Evolutionary conservation across 2,888 invertebrate species (phyloP).

Genomic region (Ecdyonurus torrentis): DNA sequence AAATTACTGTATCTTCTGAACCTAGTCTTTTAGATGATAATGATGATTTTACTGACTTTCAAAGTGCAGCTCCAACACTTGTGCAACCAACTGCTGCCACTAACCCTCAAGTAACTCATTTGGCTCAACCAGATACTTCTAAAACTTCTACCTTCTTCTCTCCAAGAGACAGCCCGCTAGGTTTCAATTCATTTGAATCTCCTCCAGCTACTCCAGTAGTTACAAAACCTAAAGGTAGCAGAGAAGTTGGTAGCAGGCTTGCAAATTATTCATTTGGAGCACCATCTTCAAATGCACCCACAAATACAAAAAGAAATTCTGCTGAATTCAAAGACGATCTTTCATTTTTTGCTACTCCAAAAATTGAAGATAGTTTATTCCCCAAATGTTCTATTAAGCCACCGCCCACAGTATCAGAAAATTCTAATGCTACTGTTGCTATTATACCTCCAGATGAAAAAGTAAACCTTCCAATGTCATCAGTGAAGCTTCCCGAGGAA

Average conservation of each 20-base stretch:
- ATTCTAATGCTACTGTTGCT: neutral
- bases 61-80: conserved; percentile 21
- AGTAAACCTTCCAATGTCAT: conserved; percentile 13
- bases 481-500: conserved; percentile 23
- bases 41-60: conserved; percentile 34
- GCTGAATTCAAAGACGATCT: neutral
- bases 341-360: conserved; percentile 13
- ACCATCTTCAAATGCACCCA: neutral
- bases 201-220: conserved; percentile 15
- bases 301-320: neutral
- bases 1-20: too few species aligned
- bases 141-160: neutral
- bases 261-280: conserved; percentile 27
- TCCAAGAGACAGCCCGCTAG: conserved; percentile 1
- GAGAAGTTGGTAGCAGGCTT: conserved; percentile 28
- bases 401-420: conserved; percentile 10
- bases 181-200: conserved; percentile 11
- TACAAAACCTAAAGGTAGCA: conserved; percentile 17
- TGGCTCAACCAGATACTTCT: too few species aligned
- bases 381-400: conserved; percentile 25
- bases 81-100: neutral
- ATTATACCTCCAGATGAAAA: too few species aligned
- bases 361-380: conserved; percentile 20
- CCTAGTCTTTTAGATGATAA: conserved; percentile 11
- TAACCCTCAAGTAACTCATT: neutral